Base-by-base conservation (phyloP, 1,140 invertebrate genomes). In the Leptonema lineaticorne region DNA sequence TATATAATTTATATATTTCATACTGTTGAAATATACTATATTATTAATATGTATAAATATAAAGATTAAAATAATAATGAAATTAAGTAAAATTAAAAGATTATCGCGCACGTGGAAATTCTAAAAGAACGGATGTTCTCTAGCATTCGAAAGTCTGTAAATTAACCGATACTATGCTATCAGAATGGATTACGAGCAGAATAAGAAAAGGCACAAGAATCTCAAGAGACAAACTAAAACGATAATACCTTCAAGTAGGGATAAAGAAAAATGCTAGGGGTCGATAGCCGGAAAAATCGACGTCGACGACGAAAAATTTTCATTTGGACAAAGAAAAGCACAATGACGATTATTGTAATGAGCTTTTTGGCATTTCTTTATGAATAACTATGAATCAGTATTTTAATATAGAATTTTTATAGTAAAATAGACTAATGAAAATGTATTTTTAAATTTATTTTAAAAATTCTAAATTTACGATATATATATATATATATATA, bases 91-190 rank as follows among this genome's bases (percentile, higher is more conserved):
- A n/a, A n/a, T n/a, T n/a, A n/a, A n/a, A n/a, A n/a, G n/a, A n/a
- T n/a, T n/a, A n/a, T n/a, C n/a, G n/a, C n/a, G n/a, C n/a, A 41
- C 37, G 16, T 41, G 37, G 11, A 41, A 41, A 41, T 14, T 41
- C 16, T 41, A 41, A 41, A 16, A 41, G 37, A 11, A 16, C 11
- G 37, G 37, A 16, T 16, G 37, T 41, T 41, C 37, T 16, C n/a
- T 22, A 24, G 50, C 50, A 53, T 53, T 53, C 50, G 50, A 53
- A 53, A 20, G 50, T 9, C 50, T 18, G 22, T 53, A 53, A 53
- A 53, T 53, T 53, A 53, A 24, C 22, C 20, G 50, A 16, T 14
- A 53, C 20, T 22, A 9, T 24, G 27, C 50, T 53, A 53, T 53
- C 50, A 20, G 16, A 22, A 48, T 48, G 46, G 22, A 22, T 8